Percentiles rank a stretch among this genome's conserved stretches.
phyloP scores from a whole-genome alignment of 2,113 vertebrate genomes.

The Pseudorasbora parva region DNA sequence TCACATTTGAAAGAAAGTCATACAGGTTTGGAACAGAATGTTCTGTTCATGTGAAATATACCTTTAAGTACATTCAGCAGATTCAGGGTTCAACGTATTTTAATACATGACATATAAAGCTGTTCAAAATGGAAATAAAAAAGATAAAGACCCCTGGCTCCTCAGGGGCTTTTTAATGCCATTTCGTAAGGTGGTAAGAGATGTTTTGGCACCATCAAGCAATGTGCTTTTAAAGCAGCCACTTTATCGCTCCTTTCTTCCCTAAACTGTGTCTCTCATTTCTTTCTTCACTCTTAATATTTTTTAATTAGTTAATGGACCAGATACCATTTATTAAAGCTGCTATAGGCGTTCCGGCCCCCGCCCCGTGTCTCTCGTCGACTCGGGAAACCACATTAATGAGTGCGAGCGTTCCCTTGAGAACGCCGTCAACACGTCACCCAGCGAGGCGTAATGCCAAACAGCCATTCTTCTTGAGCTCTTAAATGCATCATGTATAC shows the following conservation, averaged over 20 bases:
- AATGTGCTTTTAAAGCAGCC: conserved; percentile 76
- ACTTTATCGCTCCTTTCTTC: conserved; percentile 29
- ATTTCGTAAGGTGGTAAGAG: conserved; percentile 51
- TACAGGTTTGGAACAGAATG: background rate
- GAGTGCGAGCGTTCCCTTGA: conserved; percentile 62
- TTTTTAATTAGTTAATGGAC: conserved; percentile 83
- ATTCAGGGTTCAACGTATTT: background rate
- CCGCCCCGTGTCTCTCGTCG: conserved; percentile 42
- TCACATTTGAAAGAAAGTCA: background rate
- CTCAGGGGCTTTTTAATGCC: conserved; percentile 51
- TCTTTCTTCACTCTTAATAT: conserved; percentile 71
- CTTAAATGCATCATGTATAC: background rate
- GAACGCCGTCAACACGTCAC: conserved; percentile 1
- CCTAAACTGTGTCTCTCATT: conserved; percentile 12
- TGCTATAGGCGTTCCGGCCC: conserved; percentile 66
- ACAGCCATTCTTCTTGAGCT: conserved; percentile 15
- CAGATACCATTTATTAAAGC: conserved; percentile 79
- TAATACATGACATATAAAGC: background rate
- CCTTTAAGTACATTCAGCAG: background rate
- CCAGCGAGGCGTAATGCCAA: conserved; percentile 11
- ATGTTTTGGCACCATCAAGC: conserved; percentile 66
- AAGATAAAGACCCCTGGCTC: conserved; percentile 15
- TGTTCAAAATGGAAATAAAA: background rate
- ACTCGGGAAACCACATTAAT: conserved; percentile 70
- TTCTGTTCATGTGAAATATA: background rate